Base-by-base conservation (phyloP, 2,888 invertebrate species). In the Mythimna pallens region DNA sequence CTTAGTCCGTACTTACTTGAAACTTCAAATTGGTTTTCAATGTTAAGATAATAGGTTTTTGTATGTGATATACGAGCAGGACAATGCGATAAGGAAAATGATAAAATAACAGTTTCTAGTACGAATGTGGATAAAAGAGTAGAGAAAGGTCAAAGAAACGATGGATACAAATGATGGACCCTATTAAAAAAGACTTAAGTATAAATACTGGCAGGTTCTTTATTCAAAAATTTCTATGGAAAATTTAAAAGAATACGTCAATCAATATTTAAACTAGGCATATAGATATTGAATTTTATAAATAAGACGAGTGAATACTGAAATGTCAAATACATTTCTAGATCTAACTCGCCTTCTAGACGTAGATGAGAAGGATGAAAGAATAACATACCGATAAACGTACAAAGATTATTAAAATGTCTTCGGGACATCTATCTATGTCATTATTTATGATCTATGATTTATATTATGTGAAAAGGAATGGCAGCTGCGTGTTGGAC, bases 11-110 rank as follows among this genome's bases (percentile, higher is more conserved):
- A 25, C 40, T 25, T 34, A 65, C 63, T 67, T 66, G 36, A 72
- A 59, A 73, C 63, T 66, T 34, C 17, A 71, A 78, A 76, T 76
- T 73, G 61, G 47, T 69, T 73, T 79, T 73, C 57, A 70, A 71
- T 78, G n/a, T 70, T 68, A n/a, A 40, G 34, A 50, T 72, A 34
- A 63, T 52, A 58, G n/a, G 20, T 55, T 76, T 58, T 36, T 6
- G 34, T 57, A 34, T n/a, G 64, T 80, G 59, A 52, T 40, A 43
- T 30, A 30, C 30, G 30, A 30, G 30, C 0, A 34, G 4, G 22
- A 61, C 47, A 30, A 30, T 3, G 30, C 30, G 30, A 30, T 30
- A 30, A 30, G 30, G 30, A 30, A 30, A 57, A 20, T 17, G 3
- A 3, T 3, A 9, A 30, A 9, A 34, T 10, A 20, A 34, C 10